phyloP scores from a whole-genome alignment of 2,797 vertebrate species.

The Schizopygopsis malacanthus region DNA sequence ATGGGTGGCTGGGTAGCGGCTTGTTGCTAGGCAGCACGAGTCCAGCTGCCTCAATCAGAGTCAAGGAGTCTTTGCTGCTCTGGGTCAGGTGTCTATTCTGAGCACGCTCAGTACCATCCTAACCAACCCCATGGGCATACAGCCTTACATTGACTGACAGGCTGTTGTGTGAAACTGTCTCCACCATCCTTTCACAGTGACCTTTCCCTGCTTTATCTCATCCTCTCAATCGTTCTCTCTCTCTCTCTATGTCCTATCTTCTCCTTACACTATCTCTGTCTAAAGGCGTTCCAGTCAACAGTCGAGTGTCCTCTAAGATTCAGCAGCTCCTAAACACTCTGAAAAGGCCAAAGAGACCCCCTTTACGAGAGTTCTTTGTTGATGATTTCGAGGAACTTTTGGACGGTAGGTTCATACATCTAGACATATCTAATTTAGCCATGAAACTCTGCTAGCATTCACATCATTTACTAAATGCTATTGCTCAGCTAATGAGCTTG shows the following conservation, averaged over 20 bases:
- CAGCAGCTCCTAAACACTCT: conserved; percentile 96
- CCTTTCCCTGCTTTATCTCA: conserved; percentile 58
- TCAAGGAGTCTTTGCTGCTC: conserved; percentile 30
- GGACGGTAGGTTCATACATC: conserved; percentile 82
- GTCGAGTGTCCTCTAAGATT: conserved; percentile 97
- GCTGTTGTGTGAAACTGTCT: conserved; percentile 58
- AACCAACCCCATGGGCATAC: conserved; percentile 58
- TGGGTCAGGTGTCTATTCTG: conserved; percentile 49
- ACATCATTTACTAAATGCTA: not conserved
- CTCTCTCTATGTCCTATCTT: not conserved
- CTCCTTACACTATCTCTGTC: conserved; percentile 40
- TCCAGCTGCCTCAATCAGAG: conserved; percentile 49
- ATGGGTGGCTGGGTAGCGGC: conserved; percentile 51
- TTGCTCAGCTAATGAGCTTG: not conserved
- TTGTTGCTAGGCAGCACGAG: conserved; percentile 77
- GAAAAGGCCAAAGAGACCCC: conserved; percentile 94
- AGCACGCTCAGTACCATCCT: conserved; percentile 55
- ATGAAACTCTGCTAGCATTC: not conserved
- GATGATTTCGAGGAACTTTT: conserved; percentile 95
- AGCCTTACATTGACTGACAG: conserved; percentile 62
- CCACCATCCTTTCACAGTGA: conserved; percentile 58
- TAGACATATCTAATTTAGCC: conserved; percentile 4
- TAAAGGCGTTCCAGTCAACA: conserved; percentile 93
- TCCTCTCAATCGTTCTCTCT: conserved; percentile 53
- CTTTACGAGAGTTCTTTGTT: conserved; percentile 93